Conservation (phyloP, 1,140 invertebrate genomes). For the Eciton burchellii region DNA sequence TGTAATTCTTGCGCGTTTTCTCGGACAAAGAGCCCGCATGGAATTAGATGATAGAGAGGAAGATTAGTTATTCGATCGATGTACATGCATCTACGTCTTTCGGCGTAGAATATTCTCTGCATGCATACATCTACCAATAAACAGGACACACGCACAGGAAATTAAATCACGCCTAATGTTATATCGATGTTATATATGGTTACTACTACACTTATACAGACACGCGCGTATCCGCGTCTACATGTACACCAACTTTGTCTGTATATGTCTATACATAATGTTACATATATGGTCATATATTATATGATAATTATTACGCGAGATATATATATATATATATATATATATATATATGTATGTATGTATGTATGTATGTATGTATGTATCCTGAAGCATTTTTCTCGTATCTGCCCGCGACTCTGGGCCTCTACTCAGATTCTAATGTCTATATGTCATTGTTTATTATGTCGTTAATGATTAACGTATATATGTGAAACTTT, state of each 20-base stretch:
- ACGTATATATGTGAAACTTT: conserved; percentile 75
- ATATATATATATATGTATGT: too few relatives aligned
- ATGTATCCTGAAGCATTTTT: conserved; percentile 71
- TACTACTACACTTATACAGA: background rate
- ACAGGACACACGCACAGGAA: conserved; percentile 21
- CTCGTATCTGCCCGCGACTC: conserved; percentile 58
- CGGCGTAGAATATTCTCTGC: conserved; percentile 28
- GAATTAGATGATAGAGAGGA: conserved; percentile 42
- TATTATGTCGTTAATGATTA: conserved; percentile 76
- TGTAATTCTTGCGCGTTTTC: conserved; percentile 11
- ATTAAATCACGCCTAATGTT: conserved; percentile 65
- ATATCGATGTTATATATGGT: conserved; percentile 69
- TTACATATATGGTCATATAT: conserved; percentile 65
- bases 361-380: conserved; percentile 71
- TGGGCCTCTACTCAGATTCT: conserved; percentile 66
- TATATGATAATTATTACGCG: conserved; percentile 66
- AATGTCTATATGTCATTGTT: conserved; percentile 76
- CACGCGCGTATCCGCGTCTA: conserved; percentile 18
- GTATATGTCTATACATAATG: conserved; percentile 75
- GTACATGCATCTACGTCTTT: conserved; percentile 34
- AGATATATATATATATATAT: conserved; percentile 71
- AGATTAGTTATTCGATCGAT: conserved; percentile 43
- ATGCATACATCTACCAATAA: too few relatives aligned
- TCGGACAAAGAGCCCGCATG: conserved; percentile 14
- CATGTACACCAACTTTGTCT: conserved; percentile 68